Conservation (phyloP, 1,140 invertebrate genomes). For the Chironomus tepperi region DNA sequence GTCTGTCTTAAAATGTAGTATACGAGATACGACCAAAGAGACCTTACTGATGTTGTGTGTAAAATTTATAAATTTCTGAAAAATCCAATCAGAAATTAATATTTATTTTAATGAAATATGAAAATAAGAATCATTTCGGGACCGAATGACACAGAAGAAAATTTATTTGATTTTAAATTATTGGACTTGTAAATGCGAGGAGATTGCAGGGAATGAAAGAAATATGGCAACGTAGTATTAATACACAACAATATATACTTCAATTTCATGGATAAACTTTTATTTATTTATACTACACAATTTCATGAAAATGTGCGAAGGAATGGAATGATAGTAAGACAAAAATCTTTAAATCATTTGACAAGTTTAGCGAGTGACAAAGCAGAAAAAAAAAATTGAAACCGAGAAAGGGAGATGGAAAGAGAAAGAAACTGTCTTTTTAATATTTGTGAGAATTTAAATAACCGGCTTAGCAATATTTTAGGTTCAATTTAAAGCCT, state of each 20-base stretch:
- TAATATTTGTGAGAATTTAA: neutral
- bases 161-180: no score
- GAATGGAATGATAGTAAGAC: neutral
- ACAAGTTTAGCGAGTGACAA: neutral
- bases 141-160: no score
- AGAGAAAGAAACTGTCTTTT: neutral
- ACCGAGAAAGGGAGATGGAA: neutral
- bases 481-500: conserved; percentile 22
- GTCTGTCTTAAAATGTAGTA: no score
- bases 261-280: neutral
- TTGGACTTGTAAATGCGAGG: no score
- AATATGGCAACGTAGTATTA: neutral
- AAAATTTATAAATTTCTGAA: no score
- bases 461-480: conserved; percentile 22
- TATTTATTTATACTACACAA: conserved; percentile 3
- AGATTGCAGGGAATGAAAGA: neutral
- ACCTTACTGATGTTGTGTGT: no score
- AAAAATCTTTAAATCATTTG: conserved; percentile 10
- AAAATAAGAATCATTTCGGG: no score
- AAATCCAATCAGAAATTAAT: no score
- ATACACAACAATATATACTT: no score
- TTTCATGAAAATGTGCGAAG: neutral
- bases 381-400: neutral
- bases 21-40: no score
- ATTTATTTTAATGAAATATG: no score